Evolutionary conservation across 2,888 invertebrate genomes (phyloP).

Genomic region (Trichopoda pennipes): DNA sequence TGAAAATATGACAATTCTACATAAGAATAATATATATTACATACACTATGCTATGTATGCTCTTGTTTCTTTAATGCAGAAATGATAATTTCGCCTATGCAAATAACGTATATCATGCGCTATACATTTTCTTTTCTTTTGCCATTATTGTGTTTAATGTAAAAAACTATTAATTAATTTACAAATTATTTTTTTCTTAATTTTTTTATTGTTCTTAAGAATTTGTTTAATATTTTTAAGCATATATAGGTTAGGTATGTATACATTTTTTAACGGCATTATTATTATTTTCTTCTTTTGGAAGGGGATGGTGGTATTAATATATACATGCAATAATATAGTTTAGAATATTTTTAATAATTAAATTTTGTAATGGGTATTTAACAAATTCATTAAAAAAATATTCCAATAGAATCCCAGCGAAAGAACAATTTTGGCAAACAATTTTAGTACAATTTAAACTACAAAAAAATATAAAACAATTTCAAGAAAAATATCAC

Average conservation of each 20-base stretch:
- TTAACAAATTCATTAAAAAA: conserved; percentile 24
- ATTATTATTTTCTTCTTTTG: background rate
- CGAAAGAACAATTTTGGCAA: conserved; percentile 37
- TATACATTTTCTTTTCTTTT: background rate
- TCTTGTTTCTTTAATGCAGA: no score
- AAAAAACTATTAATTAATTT: conserved; percentile 50
- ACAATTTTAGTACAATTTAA: background rate
- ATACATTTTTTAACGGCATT: conserved; percentile 56
- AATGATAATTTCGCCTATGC: background rate
- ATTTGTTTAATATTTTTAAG: conserved; percentile 51
- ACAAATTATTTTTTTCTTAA: conserved; percentile 47
- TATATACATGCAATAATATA: conserved; percentile 10
- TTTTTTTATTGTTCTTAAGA: conserved; percentile 21
- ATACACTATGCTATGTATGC: no score
- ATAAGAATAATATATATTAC: no score
- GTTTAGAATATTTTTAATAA: conserved; percentile 2
- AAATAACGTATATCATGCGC: background rate
- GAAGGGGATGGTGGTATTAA: background rate
- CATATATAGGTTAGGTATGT: no score
- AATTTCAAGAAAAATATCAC: background rate
- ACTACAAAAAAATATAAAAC: background rate
- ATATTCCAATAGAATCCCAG: conserved; percentile 17
- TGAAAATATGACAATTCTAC: no score
- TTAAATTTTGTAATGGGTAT: background rate
- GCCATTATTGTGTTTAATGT: conserved; percentile 45